Evolutionary conservation across 2,797 vertebrate genomes (phyloP).

Genomic region (Centropyge bicolor): DNA sequence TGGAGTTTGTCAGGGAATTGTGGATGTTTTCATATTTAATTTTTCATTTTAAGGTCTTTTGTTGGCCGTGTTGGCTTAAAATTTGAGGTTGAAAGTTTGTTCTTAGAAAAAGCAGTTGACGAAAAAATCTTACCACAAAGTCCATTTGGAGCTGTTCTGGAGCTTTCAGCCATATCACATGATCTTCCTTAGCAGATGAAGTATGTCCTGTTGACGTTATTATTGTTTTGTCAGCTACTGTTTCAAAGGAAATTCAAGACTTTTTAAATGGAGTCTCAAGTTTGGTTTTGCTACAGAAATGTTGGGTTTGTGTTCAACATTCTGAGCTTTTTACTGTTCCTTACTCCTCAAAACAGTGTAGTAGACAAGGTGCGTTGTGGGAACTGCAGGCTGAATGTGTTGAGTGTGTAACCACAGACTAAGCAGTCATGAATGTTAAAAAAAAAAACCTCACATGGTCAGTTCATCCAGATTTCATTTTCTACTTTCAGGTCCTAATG

Average conservation of each 20-base stretch:
- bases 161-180: constrained; percentile 1
- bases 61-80: not conserved
- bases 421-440: not conserved
- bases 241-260: not conserved
- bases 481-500: not conserved
- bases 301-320: not conserved
- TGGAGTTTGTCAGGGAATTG: not conserved
- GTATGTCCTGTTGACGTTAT: not conserved
- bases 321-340: not conserved
- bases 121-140: not conserved
- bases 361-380: constrained; percentile 14
- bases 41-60: not conserved
- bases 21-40: not conserved
- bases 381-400: constrained; percentile 21
- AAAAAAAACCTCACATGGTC: not conserved
- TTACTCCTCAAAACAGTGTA: not conserved
- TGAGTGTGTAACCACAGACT: not conserved
- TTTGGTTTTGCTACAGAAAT: not conserved
- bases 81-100: not conserved
- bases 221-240: not conserved
- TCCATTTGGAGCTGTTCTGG: not conserved
- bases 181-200: not conserved
- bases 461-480: not conserved
- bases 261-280: not conserved
- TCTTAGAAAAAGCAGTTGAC: not conserved